Conservation (phyloP, 2,888 invertebrate genomes). For the Caradrina kadenii region DNA sequence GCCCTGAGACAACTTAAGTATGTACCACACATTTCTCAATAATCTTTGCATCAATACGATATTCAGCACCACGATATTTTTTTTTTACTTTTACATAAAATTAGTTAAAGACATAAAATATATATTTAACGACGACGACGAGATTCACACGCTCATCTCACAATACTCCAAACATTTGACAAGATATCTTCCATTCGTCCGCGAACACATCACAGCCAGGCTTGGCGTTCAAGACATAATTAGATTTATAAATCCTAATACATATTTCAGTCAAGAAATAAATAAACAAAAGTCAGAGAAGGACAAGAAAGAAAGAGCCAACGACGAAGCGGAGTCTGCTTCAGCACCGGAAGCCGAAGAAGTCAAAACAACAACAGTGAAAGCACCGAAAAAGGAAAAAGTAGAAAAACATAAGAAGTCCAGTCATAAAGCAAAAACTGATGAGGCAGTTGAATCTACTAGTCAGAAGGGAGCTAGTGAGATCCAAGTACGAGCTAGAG, state of each 20-base stretch:
- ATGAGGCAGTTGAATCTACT: slow-evolving; percentile 43
- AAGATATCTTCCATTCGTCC: too few relatives aligned
- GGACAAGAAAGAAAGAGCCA: slow-evolving; percentile 22
- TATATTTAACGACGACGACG: too few relatives aligned
- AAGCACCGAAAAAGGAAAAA: slow-evolving; percentile 55
- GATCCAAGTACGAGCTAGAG: slow-evolving; percentile 37
- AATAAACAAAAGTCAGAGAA: slow-evolving; percentile 41
- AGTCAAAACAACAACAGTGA: slow-evolving; percentile 51
- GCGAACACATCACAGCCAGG: too few relatives aligned
- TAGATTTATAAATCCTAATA: not conserved
- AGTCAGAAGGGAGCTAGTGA: slow-evolving; percentile 50
- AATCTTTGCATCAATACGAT: not conserved
- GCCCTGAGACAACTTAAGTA: slow-evolving; percentile 62
- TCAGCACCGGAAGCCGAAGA: slow-evolving; percentile 57
- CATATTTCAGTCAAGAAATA: slow-evolving; percentile 26
- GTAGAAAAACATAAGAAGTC: slow-evolving; percentile 55
- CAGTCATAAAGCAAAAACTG: slow-evolving; percentile 51
- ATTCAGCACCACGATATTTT: not conserved
- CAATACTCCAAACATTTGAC: too few relatives aligned
- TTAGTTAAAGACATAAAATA: too few relatives aligned
- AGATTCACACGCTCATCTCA: too few relatives aligned
- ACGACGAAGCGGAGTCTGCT: slow-evolving; percentile 19
- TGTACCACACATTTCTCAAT: slow-evolving; percentile 13
- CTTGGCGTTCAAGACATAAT: too few relatives aligned
- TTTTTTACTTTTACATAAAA: too few relatives aligned